These are phyloP conservation scores for Centruroides vittatus DNA, from an alignment of 1,140 invertebrate species.

Conservation along the genomic window DNA sequence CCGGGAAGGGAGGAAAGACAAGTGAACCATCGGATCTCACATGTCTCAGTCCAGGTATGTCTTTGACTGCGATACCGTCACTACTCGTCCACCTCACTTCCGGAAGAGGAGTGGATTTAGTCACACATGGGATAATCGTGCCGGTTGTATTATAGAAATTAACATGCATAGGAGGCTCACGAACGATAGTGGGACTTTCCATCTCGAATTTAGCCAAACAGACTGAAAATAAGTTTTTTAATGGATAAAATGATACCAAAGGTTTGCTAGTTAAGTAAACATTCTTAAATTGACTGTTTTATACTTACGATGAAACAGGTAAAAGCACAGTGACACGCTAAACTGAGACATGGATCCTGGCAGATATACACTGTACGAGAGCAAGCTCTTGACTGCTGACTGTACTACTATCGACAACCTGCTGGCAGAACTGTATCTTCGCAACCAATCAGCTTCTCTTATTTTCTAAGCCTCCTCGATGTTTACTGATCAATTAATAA, in stretches of 20 bases:
- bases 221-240: not conserved
- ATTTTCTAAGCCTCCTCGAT: too few species aligned
- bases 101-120: constrained; percentile 73
- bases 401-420: too few species aligned
- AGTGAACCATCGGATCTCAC: constrained; percentile 34
- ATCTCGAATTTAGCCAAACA: not conserved
- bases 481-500: too few species aligned
- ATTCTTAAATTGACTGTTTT: not conserved
- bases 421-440: too few species aligned
- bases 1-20: constrained; percentile 27
- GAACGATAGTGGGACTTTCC: constrained; percentile 70
- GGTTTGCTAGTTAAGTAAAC: not conserved
- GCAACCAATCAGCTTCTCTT: too few species aligned
- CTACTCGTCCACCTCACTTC: constrained; percentile 59
- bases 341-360: not conserved
- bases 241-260: not conserved
- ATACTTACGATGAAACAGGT: not conserved
- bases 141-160: constrained; percentile 91
- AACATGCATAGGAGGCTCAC: constrained; percentile 75
- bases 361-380: too few species aligned
- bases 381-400: too few species aligned
- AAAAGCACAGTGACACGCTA: not conserved
- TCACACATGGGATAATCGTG: constrained; percentile 78
- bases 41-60: constrained; percentile 49
- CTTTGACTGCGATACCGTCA: constrained; percentile 42